A percentile compares a stretch with the other conserved stretches of the same genome.
Conservation (phyloP, 2,888 invertebrate genomes). For the Cosmia pyralina region DNA sequence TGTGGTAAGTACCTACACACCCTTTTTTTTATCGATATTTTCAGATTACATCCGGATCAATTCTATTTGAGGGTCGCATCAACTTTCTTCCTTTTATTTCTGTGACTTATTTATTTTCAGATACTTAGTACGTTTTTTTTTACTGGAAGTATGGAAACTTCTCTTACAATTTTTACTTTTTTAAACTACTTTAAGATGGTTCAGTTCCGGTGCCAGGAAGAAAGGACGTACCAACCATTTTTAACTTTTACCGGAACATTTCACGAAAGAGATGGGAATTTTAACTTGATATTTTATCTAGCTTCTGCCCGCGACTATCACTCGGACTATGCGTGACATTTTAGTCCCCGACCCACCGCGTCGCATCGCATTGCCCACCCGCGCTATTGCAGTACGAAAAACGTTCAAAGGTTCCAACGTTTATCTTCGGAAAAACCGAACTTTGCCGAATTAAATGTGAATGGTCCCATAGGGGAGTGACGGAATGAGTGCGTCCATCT, state of each 20-base stretch:
- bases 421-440: too few relatives aligned
- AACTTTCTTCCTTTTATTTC: neutral
- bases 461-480: too few relatives aligned
- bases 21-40: slow-evolving; percentile 6
- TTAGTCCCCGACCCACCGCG: too few relatives aligned
- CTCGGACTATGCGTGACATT: too few relatives aligned
- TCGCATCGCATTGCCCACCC: too few relatives aligned
- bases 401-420: too few relatives aligned
- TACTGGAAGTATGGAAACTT: neutral
- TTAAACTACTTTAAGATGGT: slow-evolving; percentile 24
- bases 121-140: too few relatives aligned
- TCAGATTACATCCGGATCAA: neutral
- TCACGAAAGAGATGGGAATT: neutral
- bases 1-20: neutral
- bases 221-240: neutral
- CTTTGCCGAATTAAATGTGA: too few relatives aligned
- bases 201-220: slow-evolving; percentile 8
- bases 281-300: too few relatives aligned
- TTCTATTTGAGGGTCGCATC: neutral
- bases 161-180: neutral
- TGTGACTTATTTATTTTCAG: slow-evolving; percentile 14
- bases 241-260: slow-evolving; percentile 2
- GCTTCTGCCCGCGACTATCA: too few relatives aligned
- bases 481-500: too few relatives aligned
- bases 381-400: too few relatives aligned